Conservation (phyloP, 2,888 invertebrate species). For the Patella ulyssiponensis region DNA sequence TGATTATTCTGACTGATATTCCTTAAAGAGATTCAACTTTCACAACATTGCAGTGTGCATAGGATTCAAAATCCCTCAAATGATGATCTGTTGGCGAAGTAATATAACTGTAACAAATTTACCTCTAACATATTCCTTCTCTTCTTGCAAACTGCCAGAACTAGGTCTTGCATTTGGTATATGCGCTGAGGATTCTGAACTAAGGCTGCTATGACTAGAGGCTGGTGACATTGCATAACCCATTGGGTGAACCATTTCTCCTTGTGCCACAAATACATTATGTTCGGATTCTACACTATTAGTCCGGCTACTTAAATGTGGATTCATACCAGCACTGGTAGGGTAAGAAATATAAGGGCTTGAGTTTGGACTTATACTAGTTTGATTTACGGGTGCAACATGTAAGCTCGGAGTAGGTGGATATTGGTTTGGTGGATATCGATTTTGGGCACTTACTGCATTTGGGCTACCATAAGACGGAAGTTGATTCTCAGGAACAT, state of each 20-base stretch:
- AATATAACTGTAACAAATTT: conserved; percentile 12
- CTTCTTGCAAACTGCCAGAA: conserved; percentile 58
- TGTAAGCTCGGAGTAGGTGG: background rate
- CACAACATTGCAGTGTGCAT: no score
- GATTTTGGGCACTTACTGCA: conserved; percentile 5
- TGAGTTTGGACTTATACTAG: background rate
- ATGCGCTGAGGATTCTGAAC: conserved; percentile 51
- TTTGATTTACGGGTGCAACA: background rate
- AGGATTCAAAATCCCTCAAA: no score
- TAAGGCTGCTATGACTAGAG: conserved; percentile 60
- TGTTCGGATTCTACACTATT: conserved; percentile 35
- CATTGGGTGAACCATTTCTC: conserved; percentile 37
- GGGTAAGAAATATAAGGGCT: background rate
- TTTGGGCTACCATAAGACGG: conserved; percentile 11
- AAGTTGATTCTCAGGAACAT: conserved; percentile 12
- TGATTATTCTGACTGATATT: no score
- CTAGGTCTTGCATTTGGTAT: conserved; percentile 36
- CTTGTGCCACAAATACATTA: conserved; percentile 37
- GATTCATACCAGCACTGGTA: background rate
- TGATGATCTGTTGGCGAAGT: no score
- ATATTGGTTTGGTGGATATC: conserved; percentile 10
- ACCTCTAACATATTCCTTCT: conserved; percentile 61
- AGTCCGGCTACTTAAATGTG: conserved; percentile 10
- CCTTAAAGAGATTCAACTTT: no score
- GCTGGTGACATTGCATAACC: conserved; percentile 49